A percentile compares a stretch with the other conserved stretches of the same genome.
Evolutionary conservation across 2,113 vertebrate genomes (phyloP).

Genomic region (Laterallus jamaicensis): DNA sequence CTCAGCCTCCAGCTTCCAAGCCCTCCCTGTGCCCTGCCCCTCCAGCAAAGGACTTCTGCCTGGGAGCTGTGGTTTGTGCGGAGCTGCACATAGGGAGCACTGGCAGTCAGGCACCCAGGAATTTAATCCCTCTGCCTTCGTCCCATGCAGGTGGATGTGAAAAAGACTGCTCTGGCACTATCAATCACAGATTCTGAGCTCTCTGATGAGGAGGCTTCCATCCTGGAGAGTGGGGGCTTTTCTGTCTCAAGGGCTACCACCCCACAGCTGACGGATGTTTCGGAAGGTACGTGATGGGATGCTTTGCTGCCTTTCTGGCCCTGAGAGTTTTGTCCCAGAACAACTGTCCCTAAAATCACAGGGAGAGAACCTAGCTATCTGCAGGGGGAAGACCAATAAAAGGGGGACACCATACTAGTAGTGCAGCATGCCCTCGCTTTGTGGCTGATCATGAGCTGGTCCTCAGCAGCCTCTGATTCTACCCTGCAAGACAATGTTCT

Average conservation of each 20-base stretch:
- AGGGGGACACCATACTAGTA: not conserved
- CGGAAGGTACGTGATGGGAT: constrained; percentile 83
- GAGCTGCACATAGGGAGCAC: not conserved
- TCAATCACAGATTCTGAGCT: constrained; percentile 98
- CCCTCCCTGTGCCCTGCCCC: not conserved
- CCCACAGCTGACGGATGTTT: constrained; percentile 92
- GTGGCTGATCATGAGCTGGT: not conserved
- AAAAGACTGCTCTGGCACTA: constrained; percentile 93
- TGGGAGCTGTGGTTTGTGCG: not conserved
- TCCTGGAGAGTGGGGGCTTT: constrained; percentile 96
- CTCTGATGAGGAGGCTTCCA: constrained; percentile 96
- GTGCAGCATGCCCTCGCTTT: not conserved
- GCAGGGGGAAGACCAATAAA: not conserved
- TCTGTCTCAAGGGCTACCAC: constrained; percentile 97
- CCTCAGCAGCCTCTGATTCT: not conserved
- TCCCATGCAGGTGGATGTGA: constrained; percentile 82
- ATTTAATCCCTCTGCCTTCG: not conserved
- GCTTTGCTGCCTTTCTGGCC: not conserved
- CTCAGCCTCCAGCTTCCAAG: not conserved
- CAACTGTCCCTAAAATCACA: not conserved
- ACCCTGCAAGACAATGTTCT: not conserved
- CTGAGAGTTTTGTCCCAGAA: not conserved
- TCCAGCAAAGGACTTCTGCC: not conserved
- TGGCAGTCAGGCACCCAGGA: not conserved
- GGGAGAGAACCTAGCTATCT: not conserved